Evolutionary conservation across 2,797 vertebrate species (phyloP).

Genomic region (Neoniphon sammara): DNA sequence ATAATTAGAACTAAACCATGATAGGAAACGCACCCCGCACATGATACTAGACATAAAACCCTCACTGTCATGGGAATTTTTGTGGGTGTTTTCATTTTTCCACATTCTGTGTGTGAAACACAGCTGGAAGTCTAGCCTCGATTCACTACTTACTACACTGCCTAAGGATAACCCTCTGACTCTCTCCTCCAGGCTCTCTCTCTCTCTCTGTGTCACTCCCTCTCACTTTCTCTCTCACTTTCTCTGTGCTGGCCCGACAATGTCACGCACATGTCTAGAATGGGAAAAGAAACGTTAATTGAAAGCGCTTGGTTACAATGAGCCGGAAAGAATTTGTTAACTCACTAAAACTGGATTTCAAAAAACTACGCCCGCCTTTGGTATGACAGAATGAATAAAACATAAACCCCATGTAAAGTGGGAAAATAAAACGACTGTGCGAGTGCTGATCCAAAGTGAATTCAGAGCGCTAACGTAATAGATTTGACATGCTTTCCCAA

Average conservation of each 20-base stretch:
- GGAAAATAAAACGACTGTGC: not conserved
- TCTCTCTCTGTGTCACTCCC: constrained; percentile 7
- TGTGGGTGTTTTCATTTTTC: constrained; percentile 10
- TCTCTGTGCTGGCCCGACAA: not conserved
- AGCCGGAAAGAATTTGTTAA: constrained; percentile 7
- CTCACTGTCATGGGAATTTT: not conserved
- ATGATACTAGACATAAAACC: not conserved
- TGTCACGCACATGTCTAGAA: not conserved
- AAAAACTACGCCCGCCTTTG: not conserved
- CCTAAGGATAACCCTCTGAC: constrained; percentile 31
- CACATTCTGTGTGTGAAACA: constrained; percentile 1
- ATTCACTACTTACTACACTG: constrained; percentile 52
- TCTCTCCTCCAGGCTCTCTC: constrained; percentile 14
- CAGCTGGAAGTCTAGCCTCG: constrained; percentile 55
- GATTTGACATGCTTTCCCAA: not conserved
- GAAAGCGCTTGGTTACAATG: constrained; percentile 23
- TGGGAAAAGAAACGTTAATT: constrained; percentile 2
- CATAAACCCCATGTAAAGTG: not conserved
- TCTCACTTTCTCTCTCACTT: constrained; percentile 1
- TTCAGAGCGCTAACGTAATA: not conserved
- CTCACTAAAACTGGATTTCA: constrained; percentile 5
- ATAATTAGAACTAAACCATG: constrained; percentile 16
- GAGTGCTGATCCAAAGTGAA: not conserved
- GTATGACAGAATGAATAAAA: constrained; percentile 33
- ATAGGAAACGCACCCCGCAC: constrained; percentile 5